Evolutionary conservation across 2,888 invertebrate genomes (phyloP), one percentile per base, ranked within the genome.

Genomic region (Noctua fimbriata): DNA sequence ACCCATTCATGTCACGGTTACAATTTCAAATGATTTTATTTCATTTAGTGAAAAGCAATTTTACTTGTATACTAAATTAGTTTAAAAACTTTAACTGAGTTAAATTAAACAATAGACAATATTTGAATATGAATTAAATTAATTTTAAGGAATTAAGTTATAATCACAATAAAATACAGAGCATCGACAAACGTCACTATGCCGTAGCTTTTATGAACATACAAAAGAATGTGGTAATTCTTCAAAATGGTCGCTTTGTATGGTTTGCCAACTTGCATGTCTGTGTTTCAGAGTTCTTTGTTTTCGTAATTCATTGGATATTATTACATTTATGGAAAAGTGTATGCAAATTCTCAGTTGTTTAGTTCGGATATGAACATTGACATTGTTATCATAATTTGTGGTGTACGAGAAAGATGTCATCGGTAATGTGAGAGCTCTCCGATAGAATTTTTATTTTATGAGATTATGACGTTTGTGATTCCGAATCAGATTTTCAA

Each of bases 161-260:
- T 24, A 70, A 76, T 82, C 67, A 76, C 75, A 83, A 65, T 84
- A 82, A 87, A 88, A 86, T 89, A 81, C 74, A 28, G 84, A 83
- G 84, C 82, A 87, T 87, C 87, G 91, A 90, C 89, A 92, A 93
- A 94, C 90, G 92, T 93, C 93, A 93, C 86, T 92, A 91, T 91
- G 90, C 91, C 90, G 91, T 92, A 92, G 92, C 92, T 92, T 94
- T 93, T 94, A 91, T 86, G 94, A 95, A 95, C 95, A 94, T 94
- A 94, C 94, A 94, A 96, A 97, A 97, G 97, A 98, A 97, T 97
- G 97, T 97, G 97, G 97, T 97, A 98, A 97, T 98, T 97, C 96
- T 97, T 96, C 97, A 98, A 98, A 97, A 98, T 98, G 98, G 98
- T 98, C 97, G 97, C 97, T 97, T 96, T 96, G 97, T 97, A 96